phyloP scores from a whole-genome alignment of 2,888 invertebrate species.

The Chaitophorus viminalis region DNA sequence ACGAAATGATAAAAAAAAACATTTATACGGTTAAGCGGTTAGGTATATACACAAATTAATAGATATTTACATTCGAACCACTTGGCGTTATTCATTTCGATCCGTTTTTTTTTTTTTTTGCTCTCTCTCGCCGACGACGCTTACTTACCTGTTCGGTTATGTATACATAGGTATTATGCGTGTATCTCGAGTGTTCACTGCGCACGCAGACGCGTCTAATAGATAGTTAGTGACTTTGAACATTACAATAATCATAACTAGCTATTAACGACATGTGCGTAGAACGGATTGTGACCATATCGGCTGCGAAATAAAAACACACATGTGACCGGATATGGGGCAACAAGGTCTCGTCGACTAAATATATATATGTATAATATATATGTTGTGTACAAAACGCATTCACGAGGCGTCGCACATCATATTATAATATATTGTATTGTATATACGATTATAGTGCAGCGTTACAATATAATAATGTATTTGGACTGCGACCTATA shows the following conservation, averaged over 20 bases:
- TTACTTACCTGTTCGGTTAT: no score
- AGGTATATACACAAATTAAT: not conserved
- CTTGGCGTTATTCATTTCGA: conserved; percentile 16
- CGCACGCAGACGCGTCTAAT: not conserved
- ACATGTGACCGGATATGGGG: conserved; percentile 59
- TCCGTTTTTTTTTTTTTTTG: not conserved
- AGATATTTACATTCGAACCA: conserved; percentile 33
- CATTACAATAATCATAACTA: conserved; percentile 52
- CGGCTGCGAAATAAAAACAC: conserved; percentile 37
- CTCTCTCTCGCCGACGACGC: not conserved
- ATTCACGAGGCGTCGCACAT: conserved; percentile 3
- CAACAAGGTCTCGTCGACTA: conserved; percentile 55
- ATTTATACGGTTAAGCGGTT: not conserved
- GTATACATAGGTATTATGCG: no score
- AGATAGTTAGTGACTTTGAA: conserved; percentile 42
- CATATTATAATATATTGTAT: not conserved
- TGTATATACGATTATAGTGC: no score
- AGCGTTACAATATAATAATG: not conserved
- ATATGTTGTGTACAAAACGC: not conserved
- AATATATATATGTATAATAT: no score
- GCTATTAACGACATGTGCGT: conserved; percentile 46
- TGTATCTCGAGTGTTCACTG: not conserved
- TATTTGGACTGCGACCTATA: not conserved
- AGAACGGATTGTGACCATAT: conserved; percentile 59
- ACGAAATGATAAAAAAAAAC: not conserved